phyloP scores from a whole-genome alignment of 1,140 invertebrate species.

The Tachypleus tridentatus region DNA sequence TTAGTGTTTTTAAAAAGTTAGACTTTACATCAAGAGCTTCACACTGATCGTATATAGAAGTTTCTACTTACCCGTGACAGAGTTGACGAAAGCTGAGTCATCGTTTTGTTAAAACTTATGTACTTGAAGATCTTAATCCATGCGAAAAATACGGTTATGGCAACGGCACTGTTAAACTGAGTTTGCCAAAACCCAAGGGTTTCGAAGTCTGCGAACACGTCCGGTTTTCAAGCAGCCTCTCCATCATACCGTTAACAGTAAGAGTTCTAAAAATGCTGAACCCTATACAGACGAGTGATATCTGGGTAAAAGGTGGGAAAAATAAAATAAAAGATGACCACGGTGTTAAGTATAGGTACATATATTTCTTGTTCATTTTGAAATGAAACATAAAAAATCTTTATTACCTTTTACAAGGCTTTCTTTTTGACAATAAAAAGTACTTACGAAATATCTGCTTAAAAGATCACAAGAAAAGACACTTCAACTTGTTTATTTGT shows the following conservation, averaged over 20 bases:
- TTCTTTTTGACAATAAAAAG: too few species aligned
- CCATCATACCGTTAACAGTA: conserved; percentile 30
- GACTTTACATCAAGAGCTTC: too few species aligned
- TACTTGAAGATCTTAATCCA: conserved; percentile 55
- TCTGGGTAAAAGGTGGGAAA: conserved; percentile 16
- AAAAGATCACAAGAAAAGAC: too few species aligned
- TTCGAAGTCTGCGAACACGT: conserved; percentile 40
- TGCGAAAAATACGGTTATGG: conserved; percentile 45
- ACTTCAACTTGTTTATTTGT: too few species aligned
- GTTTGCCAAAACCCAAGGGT: conserved; percentile 41
- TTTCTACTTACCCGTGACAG: conserved; percentile 37
- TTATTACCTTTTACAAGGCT: too few species aligned
- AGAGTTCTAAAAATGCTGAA: conserved; percentile 33
- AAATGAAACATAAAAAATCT: too few species aligned
- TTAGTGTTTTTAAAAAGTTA: too few species aligned
- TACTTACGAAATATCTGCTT: too few species aligned
- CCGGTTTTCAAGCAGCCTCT: conserved; percentile 34
- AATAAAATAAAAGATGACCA: too few species aligned
- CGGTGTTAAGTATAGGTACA: too few species aligned
- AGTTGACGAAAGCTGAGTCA: conserved; percentile 58
- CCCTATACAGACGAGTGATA: conserved; percentile 32
- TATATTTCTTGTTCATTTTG: too few species aligned
- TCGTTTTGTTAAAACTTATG: conserved; percentile 62
- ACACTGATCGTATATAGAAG: background rate
- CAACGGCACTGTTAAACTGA: conserved; percentile 43